Base-by-base conservation (phyloP, 1,140 invertebrate species). In the Diorhabda sublineata region DNA sequence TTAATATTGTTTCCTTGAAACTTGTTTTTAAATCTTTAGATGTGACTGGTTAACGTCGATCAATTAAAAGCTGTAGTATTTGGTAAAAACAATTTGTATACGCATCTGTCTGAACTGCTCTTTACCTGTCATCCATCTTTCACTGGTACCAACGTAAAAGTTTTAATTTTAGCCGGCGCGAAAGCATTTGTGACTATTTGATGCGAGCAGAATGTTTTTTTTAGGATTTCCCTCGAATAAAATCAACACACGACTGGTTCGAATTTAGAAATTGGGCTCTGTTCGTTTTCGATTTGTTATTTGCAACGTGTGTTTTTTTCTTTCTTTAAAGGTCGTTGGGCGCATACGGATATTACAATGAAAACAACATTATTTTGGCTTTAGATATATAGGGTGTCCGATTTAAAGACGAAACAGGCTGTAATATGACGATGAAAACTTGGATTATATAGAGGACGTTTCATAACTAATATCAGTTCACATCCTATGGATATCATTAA, bases 51-150 rank as follows among this genome's bases (percentile, higher is more conserved):
- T 26, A 26, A 26, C 26, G 26, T 26, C 26, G 26, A 26, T 26
- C 26, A 26, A 26, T 26, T 26, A 26, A 26, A 26, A 26, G 26
- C 26, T 26, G 26, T 26, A 26, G 26, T 26, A 26, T 26, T 26
- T 26, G 26, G 26, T 26, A 26, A 26, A 26, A 26, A 26, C 26
- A 26, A 26, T 26, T 26, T 26, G 26, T 52, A 52, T 52, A 52
- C n/a, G 47, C 47, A 52, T 52, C 47, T n/a, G 47, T 52, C 47
- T 26, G 47, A 6, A 6, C 47, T 52, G 47, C 47, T 52, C 47
- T 52, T 52, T 52, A 52, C 47, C 47, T 52, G 47, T 52, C 47
- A 52, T 52, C 47, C 47, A 52, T 52, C 47, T 52, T 52, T 52
- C 47, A 52, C 6, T 52, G 6, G 47, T 52, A n/a, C 47, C 47